These are phyloP conservation scores for Ditylenchus weischeri DNA, from an alignment of 2,888 invertebrate genomes.

Conservation along the genomic window DNA sequence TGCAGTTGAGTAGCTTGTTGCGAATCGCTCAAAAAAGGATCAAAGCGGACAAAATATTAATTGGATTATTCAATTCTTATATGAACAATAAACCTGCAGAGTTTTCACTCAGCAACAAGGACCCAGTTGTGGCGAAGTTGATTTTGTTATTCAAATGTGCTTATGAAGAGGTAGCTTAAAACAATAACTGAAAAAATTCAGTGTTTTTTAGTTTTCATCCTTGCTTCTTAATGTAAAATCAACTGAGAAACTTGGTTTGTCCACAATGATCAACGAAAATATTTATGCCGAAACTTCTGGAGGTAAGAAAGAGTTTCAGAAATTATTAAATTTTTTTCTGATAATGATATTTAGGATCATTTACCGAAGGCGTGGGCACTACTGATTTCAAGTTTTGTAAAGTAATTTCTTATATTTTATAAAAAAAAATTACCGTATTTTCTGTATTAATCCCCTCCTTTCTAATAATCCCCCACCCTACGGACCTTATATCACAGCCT, in stretches of 20 bases:
- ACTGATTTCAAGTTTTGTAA: too few species aligned
- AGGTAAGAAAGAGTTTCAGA: not conserved
- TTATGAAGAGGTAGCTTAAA: slow-evolving; percentile 41
- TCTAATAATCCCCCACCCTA: too few species aligned
- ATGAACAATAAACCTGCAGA: slow-evolving; percentile 24
- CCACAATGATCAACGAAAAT: slow-evolving; percentile 12
- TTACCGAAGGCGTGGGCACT: too few species aligned
- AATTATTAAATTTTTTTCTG: too few species aligned
- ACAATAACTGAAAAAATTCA: not conserved
- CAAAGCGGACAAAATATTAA: slow-evolving; percentile 58
- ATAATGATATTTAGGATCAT: too few species aligned
- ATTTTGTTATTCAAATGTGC: slow-evolving; percentile 50
- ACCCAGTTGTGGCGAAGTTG: slow-evolving; percentile 51
- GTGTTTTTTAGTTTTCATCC: slow-evolving; percentile 13
- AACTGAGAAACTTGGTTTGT: slow-evolving; percentile 12
- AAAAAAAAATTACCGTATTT: too few species aligned
- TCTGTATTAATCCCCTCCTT: too few species aligned
- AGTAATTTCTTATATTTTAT: too few species aligned
- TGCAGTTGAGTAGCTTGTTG: slow-evolving; percentile 54
- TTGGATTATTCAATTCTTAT: slow-evolving; percentile 52
- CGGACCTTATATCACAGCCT: too few species aligned
- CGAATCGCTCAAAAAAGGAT: slow-evolving; percentile 59
- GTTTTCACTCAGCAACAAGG: slow-evolving; percentile 40
- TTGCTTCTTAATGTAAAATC: slow-evolving; percentile 20
- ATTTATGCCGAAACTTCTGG: slow-evolving; percentile 4